These are phyloP conservation scores for Volucella bombylans DNA, from an alignment of 2,888 invertebrate species.

Conservation along the genomic window DNA sequence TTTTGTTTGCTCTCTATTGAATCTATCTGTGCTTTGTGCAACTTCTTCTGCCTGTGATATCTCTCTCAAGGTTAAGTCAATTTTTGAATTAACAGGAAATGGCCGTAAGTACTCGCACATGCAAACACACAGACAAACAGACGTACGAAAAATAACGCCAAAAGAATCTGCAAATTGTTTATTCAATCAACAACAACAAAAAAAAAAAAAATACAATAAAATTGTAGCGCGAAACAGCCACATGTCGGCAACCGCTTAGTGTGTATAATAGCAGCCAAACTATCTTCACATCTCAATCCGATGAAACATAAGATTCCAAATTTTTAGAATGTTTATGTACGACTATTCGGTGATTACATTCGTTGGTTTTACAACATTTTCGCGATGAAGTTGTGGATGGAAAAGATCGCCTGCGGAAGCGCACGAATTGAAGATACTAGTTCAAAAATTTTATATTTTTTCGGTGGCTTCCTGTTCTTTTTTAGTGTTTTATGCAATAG, in stretches of 20 bases:
- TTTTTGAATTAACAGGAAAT: constrained; percentile 60
- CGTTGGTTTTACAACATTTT: too few species aligned
- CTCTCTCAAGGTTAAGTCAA: constrained; percentile 53
- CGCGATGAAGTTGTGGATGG: too few species aligned
- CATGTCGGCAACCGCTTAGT: constrained; percentile 21
- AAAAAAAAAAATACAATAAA: constrained; percentile 18
- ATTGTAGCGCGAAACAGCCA: constrained; percentile 40
- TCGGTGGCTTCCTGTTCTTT: too few species aligned
- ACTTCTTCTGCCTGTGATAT: constrained; percentile 40
- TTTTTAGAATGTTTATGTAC: constrained; percentile 14
- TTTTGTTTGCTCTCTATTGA: constrained; percentile 8
- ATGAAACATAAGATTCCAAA: constrained; percentile 8
- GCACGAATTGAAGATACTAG: too few species aligned
- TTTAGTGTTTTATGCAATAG: too few species aligned
- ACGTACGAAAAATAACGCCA: background rate
- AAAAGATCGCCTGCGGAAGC: too few species aligned
- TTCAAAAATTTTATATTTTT: too few species aligned
- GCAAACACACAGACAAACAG: background rate
- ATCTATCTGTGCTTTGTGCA: constrained; percentile 34
- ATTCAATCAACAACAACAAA: constrained; percentile 42
- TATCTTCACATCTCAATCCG: constrained; percentile 9
- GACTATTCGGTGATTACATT: background rate
- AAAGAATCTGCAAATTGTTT: constrained; percentile 59
- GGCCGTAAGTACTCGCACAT: constrained; percentile 24
- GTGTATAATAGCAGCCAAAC: constrained; percentile 22